Evolutionary conservation across 2,113 vertebrate genomes (phyloP), one percentile per base, ranked within the genome.

Genomic region (Electrona antarctica): DNA sequence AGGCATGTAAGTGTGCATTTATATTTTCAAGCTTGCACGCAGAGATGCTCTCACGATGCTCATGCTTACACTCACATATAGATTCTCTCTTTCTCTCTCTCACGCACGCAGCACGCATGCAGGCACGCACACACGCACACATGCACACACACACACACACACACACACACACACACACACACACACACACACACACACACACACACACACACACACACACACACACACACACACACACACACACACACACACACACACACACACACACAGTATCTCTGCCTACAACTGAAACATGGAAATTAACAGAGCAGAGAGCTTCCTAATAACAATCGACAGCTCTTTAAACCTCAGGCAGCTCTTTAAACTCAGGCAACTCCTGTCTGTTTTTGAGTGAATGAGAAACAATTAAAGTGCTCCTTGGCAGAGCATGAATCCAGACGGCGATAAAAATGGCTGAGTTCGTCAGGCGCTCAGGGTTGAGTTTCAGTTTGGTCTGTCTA

Each of bases 371-470:
- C 33, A 8, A 12, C 52, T 55, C 52, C 52, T 55, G 11, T 55
- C 54, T 55, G 11, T 14, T 87, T 41, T 81, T 50, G 67, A 64
- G 85, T 76, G 74, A 85, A 83, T 76, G 78, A 81, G 83, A 85
- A 84, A 87, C 80, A 75, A 82, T 84, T 84, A 87, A 83, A 84
- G 76, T 54, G 58, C 45, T 60, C 78, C 69, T 73, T 87, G 85
- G 87, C 83, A 84, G 63, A 74, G 69, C 74, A 72, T 72, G 81
- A 84, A 89, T 51, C 64, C 77, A 82, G 76, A 74, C 74, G 14
- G 64, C 46, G 70, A 74, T 85, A 85, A 75, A 86, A 82, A 76
- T 63, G 77, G 77, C 65, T 29, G 56, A 79, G 82, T 79, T 74
- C 12, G 54, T 76, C 77, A 72, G 21, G 33, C 33, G 33, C 33